These are phyloP conservation scores for Gallinago paraguaiae DNA, from an alignment of 2,113 vertebrate species.

Conservation along the genomic window DNA sequence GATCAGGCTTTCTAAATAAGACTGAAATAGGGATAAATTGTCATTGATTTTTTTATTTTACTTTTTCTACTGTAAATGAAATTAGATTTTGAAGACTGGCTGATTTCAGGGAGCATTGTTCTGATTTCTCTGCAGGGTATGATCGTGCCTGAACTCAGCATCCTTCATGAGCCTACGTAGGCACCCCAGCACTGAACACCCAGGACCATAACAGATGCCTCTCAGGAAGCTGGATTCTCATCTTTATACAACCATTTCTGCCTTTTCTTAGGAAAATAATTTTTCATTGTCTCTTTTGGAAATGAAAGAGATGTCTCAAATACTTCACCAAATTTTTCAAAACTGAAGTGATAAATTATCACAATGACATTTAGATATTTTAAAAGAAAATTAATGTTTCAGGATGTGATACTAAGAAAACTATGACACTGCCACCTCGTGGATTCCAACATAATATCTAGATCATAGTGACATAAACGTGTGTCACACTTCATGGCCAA, in stretches of 20 bases:
- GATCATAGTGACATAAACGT: neutral
- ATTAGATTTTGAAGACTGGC: neutral
- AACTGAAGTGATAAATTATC: conserved; percentile 41
- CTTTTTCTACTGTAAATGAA: neutral
- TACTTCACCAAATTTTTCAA: conserved; percentile 32
- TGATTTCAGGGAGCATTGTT: neutral
- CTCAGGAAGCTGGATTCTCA: neutral
- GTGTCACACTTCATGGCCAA: neutral
- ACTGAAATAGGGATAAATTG: neutral
- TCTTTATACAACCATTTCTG: neutral
- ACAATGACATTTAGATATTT: conserved; percentile 31
- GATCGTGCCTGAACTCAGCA: neutral
- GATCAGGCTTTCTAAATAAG: neutral
- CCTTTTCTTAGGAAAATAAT: neutral
- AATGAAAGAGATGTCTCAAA: neutral
- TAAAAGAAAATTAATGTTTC: conserved; percentile 32
- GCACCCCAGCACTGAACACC: neutral
- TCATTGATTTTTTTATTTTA: neutral
- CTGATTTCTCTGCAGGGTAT: neutral
- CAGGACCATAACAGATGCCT: neutral
- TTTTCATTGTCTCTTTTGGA: neutral
- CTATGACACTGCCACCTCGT: conserved; percentile 73
- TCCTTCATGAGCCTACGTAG: neutral
- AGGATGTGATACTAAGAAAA: conserved; percentile 34
- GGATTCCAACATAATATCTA: conserved; percentile 63